A percentile compares a stretch with the other conserved stretches of the same genome.
These are phyloP conservation scores for Helicolenus hilgendorfi DNA, from an alignment of 2,797 vertebrate species.

Conservation along the genomic window DNA sequence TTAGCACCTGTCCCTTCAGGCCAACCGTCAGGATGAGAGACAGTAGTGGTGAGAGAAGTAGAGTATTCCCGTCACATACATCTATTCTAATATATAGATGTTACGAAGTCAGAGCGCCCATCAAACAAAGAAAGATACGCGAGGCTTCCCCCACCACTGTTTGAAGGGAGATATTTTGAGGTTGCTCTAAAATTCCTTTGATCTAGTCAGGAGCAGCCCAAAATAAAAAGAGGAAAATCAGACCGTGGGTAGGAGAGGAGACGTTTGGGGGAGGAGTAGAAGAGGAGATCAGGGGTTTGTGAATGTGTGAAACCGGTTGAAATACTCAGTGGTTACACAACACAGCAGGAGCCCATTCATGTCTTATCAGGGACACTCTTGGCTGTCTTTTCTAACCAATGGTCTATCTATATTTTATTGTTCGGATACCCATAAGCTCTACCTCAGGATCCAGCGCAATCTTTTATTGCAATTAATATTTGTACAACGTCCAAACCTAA, in stretches of 20 bases:
- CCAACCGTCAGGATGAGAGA: conserved; percentile 53
- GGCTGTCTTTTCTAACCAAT: neutral
- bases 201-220: conserved; percentile 59
- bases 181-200: conserved; percentile 79
- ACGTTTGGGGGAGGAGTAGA: conserved; percentile 11
- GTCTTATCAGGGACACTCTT: neutral
- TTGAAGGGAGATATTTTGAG: conserved; percentile 78
- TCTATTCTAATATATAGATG: conserved; percentile 31
- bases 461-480: neutral
- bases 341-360: neutral
- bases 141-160: conserved; percentile 43
- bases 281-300: conserved; percentile 33
- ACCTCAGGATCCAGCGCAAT: neutral
- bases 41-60: neutral
- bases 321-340: conserved; percentile 29
- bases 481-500: neutral
- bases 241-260: conserved; percentile 24
- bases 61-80: conserved; percentile 48
- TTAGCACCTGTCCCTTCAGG: conserved; percentile 49
- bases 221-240: conserved; percentile 51
- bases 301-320: conserved; percentile 37
- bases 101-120: conserved; percentile 33
- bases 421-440: neutral
- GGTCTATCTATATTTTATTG: neutral
- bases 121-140: conserved; percentile 60